phyloP scores from a whole-genome alignment of 2,113 vertebrate species.

The Melanocharis versteri region DNA sequence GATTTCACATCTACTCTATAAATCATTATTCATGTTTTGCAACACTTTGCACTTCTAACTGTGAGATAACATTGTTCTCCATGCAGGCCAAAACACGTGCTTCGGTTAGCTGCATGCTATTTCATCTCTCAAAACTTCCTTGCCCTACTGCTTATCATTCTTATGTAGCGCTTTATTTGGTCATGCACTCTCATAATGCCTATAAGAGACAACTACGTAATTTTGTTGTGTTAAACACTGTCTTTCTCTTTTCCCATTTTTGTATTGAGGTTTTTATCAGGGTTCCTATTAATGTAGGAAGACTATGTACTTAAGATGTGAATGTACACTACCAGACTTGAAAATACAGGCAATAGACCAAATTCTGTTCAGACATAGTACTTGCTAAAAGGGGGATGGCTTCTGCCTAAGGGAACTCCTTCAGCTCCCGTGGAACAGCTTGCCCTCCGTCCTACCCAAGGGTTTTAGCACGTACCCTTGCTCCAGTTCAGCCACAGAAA shows the following conservation, averaged over 20 bases:
- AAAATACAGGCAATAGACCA: not conserved
- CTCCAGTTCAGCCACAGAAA: not conserved
- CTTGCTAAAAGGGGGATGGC: not conserved
- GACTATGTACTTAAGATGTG: not conserved
- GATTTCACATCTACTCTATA: not conserved
- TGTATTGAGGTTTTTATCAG: not conserved
- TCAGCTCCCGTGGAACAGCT: not conserved
- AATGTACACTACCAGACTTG: not conserved
- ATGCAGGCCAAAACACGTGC: not conserved
- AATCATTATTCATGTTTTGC: not conserved
- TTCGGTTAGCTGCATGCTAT: not conserved
- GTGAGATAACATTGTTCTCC: not conserved
- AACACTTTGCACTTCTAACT: not conserved
- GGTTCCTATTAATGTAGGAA: not conserved
- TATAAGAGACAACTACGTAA: not conserved
- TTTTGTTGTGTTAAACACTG: not conserved
- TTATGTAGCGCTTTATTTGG: not conserved
- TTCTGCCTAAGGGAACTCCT: not conserved
- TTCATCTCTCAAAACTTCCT: not conserved
- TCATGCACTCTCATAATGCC: not conserved
- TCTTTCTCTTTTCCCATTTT: not conserved
- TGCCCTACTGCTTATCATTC: not conserved
- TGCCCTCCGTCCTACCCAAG: too few relatives aligned
- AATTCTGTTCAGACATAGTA: not conserved
- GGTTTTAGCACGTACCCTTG: not conserved